Evolutionary conservation across 1,140 invertebrate genomes (phyloP).

Genomic region (Panonychus citri): DNA sequence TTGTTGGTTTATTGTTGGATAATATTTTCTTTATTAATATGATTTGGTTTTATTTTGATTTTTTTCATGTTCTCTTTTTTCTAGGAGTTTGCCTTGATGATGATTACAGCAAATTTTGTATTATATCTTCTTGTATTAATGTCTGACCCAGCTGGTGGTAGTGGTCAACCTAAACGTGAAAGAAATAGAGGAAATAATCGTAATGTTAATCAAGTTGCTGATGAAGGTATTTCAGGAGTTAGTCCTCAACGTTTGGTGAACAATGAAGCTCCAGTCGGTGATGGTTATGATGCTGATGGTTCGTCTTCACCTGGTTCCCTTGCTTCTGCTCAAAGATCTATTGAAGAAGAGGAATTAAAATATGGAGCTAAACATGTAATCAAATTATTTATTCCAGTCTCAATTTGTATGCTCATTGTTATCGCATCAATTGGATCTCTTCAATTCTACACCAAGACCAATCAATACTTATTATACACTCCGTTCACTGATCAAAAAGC

Average conservation of each 20-base stretch:
- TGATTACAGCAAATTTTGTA: too few relatives aligned
- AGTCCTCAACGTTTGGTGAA: constrained; percentile 6
- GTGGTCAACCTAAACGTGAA: too few relatives aligned
- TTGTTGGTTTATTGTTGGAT: too few relatives aligned
- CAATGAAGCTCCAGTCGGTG: not conserved
- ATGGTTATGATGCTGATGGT: not conserved
- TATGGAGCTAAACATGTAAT: constrained; percentile 97
- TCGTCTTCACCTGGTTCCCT: not conserved
- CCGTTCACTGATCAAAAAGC: constrained; percentile 82
- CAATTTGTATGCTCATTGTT: constrained; percentile 88
- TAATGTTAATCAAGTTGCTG: too few relatives aligned
- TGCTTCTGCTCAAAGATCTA: not conserved
- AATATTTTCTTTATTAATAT: too few relatives aligned
- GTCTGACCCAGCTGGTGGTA: too few relatives aligned
- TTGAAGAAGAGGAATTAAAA: constrained; percentile 72
- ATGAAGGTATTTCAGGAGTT: constrained; percentile 2
- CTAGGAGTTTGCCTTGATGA: too few relatives aligned
- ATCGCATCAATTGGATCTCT: constrained; percentile 84
- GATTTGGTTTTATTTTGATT: too few relatives aligned
- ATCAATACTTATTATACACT: constrained; percentile 85
- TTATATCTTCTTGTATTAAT: too few relatives aligned
- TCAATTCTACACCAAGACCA: constrained; percentile 71
- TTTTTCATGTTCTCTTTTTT: too few relatives aligned
- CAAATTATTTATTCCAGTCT: constrained; percentile 88
- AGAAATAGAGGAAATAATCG: too few relatives aligned